phyloP scores from a whole-genome alignment of 2,113 vertebrate genomes.

The Mustela nigripes region DNA sequence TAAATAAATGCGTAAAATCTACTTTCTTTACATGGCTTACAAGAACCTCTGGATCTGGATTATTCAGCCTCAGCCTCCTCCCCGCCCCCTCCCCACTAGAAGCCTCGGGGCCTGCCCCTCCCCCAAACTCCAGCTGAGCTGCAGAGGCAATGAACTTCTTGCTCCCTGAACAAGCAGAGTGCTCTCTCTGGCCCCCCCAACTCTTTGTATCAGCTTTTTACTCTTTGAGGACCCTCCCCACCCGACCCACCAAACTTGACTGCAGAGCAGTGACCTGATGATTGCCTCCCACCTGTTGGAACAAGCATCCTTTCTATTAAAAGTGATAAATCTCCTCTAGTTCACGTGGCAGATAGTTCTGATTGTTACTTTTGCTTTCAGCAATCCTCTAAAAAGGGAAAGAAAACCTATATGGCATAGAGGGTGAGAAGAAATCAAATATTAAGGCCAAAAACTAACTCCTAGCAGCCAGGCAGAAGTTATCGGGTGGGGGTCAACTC shows the following conservation, averaged over 20 bases:
- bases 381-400: background rate
- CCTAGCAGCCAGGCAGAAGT: background rate
- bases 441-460: background rate
- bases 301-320: constrained; percentile 14
- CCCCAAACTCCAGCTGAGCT: background rate
- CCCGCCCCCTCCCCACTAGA: background rate
- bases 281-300: background rate
- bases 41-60: no score
- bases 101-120: background rate
- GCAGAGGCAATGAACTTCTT: background rate
- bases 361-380: constrained; percentile 29
- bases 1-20: no score
- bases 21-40: background rate
- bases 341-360: background rate
- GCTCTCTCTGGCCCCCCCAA: background rate
- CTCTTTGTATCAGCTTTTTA: background rate
- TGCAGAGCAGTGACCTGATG: background rate
- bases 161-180: background rate
- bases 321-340: constrained; percentile 22
- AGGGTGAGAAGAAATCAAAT: background rate
- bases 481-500: background rate
- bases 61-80: background rate
- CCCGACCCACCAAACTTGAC: no score
- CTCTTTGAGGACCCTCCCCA: background rate
- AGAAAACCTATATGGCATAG: background rate